Conservation (phyloP, 2,113 vertebrate genomes). For the Entomyzon cyanotis region DNA sequence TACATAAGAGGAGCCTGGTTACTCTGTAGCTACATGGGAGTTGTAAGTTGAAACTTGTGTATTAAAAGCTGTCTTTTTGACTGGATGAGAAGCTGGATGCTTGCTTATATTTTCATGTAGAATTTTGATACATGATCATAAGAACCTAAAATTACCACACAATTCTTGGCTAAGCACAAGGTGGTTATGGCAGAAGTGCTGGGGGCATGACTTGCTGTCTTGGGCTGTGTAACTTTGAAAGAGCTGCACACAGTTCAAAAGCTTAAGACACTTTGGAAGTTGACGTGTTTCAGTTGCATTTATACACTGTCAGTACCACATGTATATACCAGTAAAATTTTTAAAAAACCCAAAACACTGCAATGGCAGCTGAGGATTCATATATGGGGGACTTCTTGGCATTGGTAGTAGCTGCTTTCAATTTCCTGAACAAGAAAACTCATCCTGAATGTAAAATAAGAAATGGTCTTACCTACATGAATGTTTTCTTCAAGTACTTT, state of each 20-base stretch:
- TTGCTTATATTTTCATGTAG: background rate
- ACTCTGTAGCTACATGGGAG: background rate
- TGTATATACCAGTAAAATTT: background rate
- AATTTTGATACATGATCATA: background rate
- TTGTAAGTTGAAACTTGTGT: background rate
- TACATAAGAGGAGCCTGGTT: slow-evolving; percentile 3
- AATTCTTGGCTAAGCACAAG: background rate
- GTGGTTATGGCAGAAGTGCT: background rate
- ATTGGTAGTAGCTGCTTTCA: background rate
- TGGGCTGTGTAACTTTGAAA: background rate
- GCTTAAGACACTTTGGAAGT: background rate
- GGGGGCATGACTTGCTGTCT: background rate
- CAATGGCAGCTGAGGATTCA: background rate
- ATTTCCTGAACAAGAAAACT: background rate
- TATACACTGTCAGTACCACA: background rate
- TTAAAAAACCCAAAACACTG: background rate
- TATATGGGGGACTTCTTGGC: background rate
- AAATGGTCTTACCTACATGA: background rate
- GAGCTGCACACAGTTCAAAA: background rate
- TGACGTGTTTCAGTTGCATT: background rate
- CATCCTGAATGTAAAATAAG: background rate
- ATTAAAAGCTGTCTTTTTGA: background rate
- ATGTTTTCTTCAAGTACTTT: background rate
- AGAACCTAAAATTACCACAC: background rate
- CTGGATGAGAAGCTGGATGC: background rate